phyloP scores from a whole-genome alignment of 2,888 invertebrate genomes.

The Pristionchus fissidentatus region DNA sequence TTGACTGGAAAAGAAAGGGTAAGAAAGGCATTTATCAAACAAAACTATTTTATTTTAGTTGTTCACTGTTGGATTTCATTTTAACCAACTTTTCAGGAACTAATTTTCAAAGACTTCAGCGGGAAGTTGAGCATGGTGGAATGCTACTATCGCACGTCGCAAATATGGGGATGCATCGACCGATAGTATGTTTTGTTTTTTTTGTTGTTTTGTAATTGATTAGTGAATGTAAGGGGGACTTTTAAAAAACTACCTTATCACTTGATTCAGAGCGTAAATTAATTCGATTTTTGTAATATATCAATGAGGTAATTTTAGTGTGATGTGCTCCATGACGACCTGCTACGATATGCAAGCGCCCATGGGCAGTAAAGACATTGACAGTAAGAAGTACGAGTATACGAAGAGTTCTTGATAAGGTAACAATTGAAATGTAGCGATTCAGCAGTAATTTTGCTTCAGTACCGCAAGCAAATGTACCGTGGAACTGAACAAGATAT shows the following conservation, averaged over 20 bases:
- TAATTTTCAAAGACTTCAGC: conserved; percentile 12
- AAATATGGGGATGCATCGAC: background rate
- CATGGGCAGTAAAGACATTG: background rate
- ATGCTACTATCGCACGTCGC: background rate
- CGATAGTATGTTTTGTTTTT: conserved; percentile 8
- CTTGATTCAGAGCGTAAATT: too few relatives aligned
- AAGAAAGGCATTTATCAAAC: background rate
- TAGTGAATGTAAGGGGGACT: background rate
- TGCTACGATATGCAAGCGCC: too few relatives aligned
- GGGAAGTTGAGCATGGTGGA: conserved; percentile 25
- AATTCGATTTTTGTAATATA: too few relatives aligned
- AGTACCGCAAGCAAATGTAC: background rate
- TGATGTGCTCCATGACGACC: conserved; percentile 15
- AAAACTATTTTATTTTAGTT: too few relatives aligned
- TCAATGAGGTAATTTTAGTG: too few relatives aligned
- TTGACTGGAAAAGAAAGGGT: background rate
- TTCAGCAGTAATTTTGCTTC: background rate
- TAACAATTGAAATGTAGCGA: too few relatives aligned
- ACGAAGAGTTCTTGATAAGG: background rate
- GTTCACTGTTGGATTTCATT: background rate
- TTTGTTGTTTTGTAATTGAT: too few relatives aligned
- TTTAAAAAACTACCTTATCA: too few relatives aligned
- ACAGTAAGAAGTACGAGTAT: too few relatives aligned
- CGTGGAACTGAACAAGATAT: background rate
- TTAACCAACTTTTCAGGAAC: background rate